phyloP scores from a whole-genome alignment of 2,888 invertebrate genomes.

The Lithosia quadra region DNA sequence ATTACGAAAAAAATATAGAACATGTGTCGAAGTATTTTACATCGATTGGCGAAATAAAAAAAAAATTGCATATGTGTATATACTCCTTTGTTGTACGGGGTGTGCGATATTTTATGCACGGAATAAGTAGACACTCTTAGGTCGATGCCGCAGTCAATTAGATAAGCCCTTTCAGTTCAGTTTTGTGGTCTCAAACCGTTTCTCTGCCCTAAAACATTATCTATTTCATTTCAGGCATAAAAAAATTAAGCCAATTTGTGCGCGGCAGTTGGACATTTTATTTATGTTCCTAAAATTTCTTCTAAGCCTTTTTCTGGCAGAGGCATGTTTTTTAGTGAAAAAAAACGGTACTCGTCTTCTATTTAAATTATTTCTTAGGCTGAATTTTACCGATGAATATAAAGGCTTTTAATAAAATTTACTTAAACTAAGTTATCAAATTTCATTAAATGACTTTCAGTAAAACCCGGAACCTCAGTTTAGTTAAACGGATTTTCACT shows the following conservation, averaged over 20 bases:
- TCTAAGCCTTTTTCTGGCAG: not conserved
- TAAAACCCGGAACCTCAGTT: not conserved
- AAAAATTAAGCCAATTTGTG: constrained; percentile 51
- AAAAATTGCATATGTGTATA: too few species aligned
- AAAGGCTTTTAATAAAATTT: not conserved
- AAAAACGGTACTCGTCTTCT: not conserved
- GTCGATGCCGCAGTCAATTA: constrained; percentile 66
- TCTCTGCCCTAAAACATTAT: constrained; percentile 70
- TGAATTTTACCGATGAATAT: not conserved
- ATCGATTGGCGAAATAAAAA: too few species aligned
- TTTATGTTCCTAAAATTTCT: constrained; percentile 42
- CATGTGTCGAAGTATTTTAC: too few species aligned
- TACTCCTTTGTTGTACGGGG: too few species aligned
- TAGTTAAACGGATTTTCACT: not conserved
- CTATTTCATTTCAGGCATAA: constrained; percentile 56
- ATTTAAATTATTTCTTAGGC: not conserved
- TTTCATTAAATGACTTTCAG: not conserved
- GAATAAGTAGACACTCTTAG: constrained; percentile 60
- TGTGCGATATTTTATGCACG: too few species aligned
- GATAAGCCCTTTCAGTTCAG: constrained; percentile 63
- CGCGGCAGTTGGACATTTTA: constrained; percentile 39
- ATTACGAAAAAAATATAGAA: too few species aligned
- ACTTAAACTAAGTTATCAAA: not conserved
- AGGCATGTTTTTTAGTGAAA: not conserved
- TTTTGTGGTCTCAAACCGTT: constrained; percentile 49